Base-by-base conservation (phyloP, 1,140 invertebrate genomes). In the Venturia canescens region DNA sequence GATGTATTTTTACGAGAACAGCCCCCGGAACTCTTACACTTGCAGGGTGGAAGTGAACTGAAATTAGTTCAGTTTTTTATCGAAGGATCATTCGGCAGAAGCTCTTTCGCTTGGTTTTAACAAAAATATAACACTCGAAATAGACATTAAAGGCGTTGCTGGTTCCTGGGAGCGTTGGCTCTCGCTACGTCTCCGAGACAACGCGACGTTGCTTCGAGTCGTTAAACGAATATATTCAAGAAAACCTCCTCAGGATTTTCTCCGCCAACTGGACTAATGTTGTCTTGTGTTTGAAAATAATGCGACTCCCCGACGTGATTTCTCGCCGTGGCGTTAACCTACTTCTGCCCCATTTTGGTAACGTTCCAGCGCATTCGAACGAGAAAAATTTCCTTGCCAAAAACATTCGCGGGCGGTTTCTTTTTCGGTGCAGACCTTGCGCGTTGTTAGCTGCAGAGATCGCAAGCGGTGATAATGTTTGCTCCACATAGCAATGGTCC, bases 291-390 rank as follows among this genome's bases (percentile, higher is more conserved):
- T 50, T 48, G 66, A 34, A 26, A 31, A 31, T 72, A 78, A 26
- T 69, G 16, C 72, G 50, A 83, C 63, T 53, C 84, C 82, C 44
- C 85, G 83, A 80, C 86, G 87, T 86, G 82, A 86, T 82, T 86
- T 82, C 50, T 53, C 1, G 50, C 23, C 3, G 15, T 79, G 81
- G 85, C 80, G 84, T 86, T 89, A 89, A 89, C 89, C 89, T 84
- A 89, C 84, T 88, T 90, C 80, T 18, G 78, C 83, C 82, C 83
- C 71, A n/a, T 60, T 48, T 89, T 90, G 89, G 89, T 90, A 83
- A 34, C 81, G 63, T 84, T 89, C 89, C 89, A 90, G 86, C 79
- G 29, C 86, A 87, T 86, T 87, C 80, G 75, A 29, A 57, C 69
- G 44, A 63, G 63, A 21, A 48, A 44, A 44, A 44, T 44, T 48